Evolutionary conservation across 2,888 invertebrate genomes (phyloP), one percentile per base, ranked within the genome.

Genomic region (Tipula vernalis): DNA sequence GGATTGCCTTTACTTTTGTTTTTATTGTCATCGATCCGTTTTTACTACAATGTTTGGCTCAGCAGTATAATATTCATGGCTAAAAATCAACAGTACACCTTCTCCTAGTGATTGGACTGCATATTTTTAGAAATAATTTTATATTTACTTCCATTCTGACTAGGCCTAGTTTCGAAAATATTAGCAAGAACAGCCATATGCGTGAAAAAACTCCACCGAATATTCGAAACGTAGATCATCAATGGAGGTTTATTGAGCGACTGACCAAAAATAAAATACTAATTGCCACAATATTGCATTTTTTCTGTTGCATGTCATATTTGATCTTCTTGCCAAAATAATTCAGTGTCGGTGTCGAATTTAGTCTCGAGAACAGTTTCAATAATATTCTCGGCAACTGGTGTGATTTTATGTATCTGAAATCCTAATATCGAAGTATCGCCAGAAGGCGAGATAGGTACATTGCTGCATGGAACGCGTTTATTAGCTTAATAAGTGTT

Each of bases 251-350:
- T 0, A 94, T 95, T 88, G 93, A 92, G 89, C 92, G 95, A 18
- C 90, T 96, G 5, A 90, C 95, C 10, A 93, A 92, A 10, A 96
- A 96, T 89, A 93, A 93, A 71, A 94, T 95, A 0, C 93, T 95
- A 87, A 94, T 96, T 0, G 95, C 96, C 0, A 94, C 95, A 18
- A 94, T 96, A 13, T 95, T 95, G 89, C 96, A 95, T 89, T 93
- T 95, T 87, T 92, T 95, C 89, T 95, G 95, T 0, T 95, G 94
- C 89, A 94, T 94, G 92, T 96, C 96, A 0, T 95, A 95, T 89
- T 95, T 95, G 94, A 95, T 96, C 85, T 96, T 96, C 89, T 93
- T 96, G 90, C 96, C 96, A 0, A 96, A 96, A 90, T 96, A 96
- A 95, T 95, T 0, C 96, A 96, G 90, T 96, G 0, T 95, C 95